These are phyloP conservation scores for Synchiropus splendidus DNA, from an alignment of 2,113 vertebrate genomes.

Conservation along the genomic window DNA sequence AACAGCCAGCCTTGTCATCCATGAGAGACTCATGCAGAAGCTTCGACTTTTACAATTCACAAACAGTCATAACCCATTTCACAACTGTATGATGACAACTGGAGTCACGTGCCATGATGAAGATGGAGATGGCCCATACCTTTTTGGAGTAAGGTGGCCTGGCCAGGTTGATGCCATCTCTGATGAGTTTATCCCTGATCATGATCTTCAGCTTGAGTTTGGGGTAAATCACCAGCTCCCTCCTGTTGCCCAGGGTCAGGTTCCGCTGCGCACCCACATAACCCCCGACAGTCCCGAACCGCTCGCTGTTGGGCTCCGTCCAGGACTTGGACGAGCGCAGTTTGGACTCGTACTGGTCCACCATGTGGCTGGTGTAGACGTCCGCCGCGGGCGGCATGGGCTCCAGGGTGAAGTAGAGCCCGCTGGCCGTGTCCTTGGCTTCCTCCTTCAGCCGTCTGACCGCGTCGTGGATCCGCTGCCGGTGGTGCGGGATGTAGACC, in stretches of 20 bases:
- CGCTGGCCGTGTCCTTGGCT: conserved; percentile 74
- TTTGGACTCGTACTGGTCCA: conserved; percentile 67
- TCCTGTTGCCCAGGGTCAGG: conserved; percentile 63
- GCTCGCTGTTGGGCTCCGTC: conserved; percentile 59
- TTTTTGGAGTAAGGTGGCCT: conserved; percentile 87
- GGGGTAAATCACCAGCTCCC: conserved; percentile 78
- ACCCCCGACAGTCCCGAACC: conserved; percentile 38
- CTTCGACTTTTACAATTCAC: no score
- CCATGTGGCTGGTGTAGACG: conserved; percentile 64
- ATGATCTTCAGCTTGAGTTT: conserved; percentile 95
- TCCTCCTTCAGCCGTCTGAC: conserved; percentile 83
- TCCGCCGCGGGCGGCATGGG: conserved; percentile 65
- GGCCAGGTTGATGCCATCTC: conserved; percentile 86
- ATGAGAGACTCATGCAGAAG: no score
- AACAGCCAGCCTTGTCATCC: no score
- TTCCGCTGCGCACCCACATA: conserved; percentile 59
- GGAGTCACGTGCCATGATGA: no score
- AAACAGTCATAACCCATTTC: no score
- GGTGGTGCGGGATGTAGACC: conserved; percentile 81
- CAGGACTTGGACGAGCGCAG: conserved; percentile 66
- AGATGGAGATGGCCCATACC: conserved; percentile 64
- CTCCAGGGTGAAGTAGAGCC: conserved; percentile 93
- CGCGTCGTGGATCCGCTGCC: conserved; percentile 83
- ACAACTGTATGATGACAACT: no score
- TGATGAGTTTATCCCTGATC: conserved; percentile 92